Base-by-base conservation (phyloP, 2,888 invertebrate species). In the Apamea anceps region DNA sequence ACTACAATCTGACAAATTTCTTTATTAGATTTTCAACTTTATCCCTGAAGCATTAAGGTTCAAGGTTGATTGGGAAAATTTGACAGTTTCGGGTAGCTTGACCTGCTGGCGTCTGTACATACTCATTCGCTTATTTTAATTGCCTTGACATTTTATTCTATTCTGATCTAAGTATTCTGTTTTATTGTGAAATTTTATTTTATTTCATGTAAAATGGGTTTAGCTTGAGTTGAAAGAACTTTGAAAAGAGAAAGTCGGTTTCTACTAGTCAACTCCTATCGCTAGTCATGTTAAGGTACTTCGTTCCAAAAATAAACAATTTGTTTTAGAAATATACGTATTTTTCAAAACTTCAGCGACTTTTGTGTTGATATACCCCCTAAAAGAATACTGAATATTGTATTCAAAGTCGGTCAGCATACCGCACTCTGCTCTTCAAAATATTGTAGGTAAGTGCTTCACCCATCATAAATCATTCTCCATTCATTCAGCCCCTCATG, bases 381-480 rank as follows among this genome's bases (percentile, higher is more conserved):
- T 37, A 12, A 21, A 63, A 63, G 7, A 32, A 21, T 28, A 15
- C 0, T 21, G 1, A 0, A 2, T 10, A 32, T 63, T 65, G 12
- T 5, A 65, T 37, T 25, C 37, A 25, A 37, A 65, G 6, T 65
- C 65, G 12, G 12, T 8, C 63, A 62, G 62, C 21, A 32, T 32
- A 18, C 5, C 21, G 12, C 65, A 21, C 37, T 12, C 18, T 3
- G 7, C 1, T 18, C 10, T 32, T 37, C 32, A 32, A 10, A 63
- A 63, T 32, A 37, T 65, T 12, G 25, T 65, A 65, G 25, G 25
- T 65, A 65, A 65, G 65, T 25, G 25, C 18, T 32, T 32, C 7
- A 28, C 5, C n/a, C n/a, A 75, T 21, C 18, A 15, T 77, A 65
- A 77, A 65, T 32, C 25, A 77, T 13, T 54, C 28, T n/a, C 54